These are phyloP conservation scores for Drosophila bipectinata DNA, from an alignment of 1,140 invertebrate species.

Conservation along the genomic window DNA sequence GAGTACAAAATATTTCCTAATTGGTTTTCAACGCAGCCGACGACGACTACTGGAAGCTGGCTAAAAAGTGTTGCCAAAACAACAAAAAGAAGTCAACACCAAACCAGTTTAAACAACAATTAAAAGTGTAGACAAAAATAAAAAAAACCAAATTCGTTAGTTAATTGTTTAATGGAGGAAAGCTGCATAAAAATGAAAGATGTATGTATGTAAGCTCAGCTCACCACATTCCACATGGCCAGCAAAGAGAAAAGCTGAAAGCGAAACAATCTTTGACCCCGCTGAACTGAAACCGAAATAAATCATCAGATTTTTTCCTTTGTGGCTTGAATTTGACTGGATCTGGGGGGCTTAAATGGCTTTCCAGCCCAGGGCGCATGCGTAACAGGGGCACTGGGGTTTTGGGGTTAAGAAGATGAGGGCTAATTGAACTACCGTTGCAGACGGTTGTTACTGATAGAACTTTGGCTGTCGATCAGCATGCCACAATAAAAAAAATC, in stretches of 20 bases:
- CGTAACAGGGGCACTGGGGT: constrained; percentile 39
- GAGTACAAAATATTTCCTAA: constrained; percentile 50
- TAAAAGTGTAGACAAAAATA: constrained; percentile 39
- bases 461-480: too few species aligned
- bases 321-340: constrained; percentile 5
- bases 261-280: constrained; percentile 51
- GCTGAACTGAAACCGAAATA: constrained; percentile 48
- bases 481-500: too few species aligned
- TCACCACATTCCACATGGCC: constrained; percentile 30
- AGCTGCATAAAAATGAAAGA: constrained; percentile 28
- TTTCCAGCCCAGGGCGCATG: constrained; percentile 53
- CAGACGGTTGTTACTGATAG: background rate
- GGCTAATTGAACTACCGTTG: constrained; percentile 27
- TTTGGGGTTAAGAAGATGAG: too few species aligned
- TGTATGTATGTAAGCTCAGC: background rate
- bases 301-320: constrained; percentile 65
- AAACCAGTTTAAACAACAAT: constrained; percentile 52
- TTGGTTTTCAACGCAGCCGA: constrained; percentile 46
- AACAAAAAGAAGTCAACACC: constrained; percentile 4
- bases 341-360: constrained; percentile 19
- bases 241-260: constrained; percentile 41
- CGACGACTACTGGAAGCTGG: constrained; percentile 29
- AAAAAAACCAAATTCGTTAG: constrained; percentile 15
- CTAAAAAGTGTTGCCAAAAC: constrained; percentile 28
- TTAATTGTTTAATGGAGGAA: constrained; percentile 45